Evolutionary conservation across 1,140 invertebrate species (phyloP).

Genomic region (Lordiphosa mommai): DNA sequence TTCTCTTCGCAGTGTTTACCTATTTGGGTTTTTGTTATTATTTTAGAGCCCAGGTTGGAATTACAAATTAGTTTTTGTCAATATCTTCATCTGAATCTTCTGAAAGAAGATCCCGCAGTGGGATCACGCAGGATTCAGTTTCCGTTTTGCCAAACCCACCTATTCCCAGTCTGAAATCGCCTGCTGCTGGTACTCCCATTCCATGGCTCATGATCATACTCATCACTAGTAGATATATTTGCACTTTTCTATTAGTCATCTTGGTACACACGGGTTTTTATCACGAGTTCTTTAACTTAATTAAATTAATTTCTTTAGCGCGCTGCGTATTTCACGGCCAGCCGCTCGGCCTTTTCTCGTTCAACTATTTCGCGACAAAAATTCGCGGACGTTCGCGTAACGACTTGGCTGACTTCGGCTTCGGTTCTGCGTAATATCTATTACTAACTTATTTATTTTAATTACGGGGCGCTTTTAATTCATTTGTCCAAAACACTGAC

Average conservation of each 20-base stretch:
- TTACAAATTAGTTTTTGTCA: too few relatives aligned
- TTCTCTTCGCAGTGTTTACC: too few relatives aligned
- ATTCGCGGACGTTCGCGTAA: slow-evolving; percentile 22
- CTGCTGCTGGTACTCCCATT: slow-evolving; percentile 7
- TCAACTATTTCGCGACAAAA: slow-evolving; percentile 49
- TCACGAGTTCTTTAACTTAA: slow-evolving; percentile 14
- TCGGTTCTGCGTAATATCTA: slow-evolving; percentile 62
- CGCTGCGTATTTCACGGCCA: slow-evolving; percentile 45
- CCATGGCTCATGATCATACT: slow-evolving; percentile 6
- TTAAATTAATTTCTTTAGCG: slow-evolving; percentile 8
- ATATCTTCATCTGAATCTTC: too few relatives aligned
- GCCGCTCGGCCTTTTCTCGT: slow-evolving; percentile 47
- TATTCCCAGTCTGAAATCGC: neutral
- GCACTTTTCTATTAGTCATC: slow-evolving; percentile 25
- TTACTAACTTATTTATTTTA: slow-evolving; percentile 74
- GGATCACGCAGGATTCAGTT: too few relatives aligned
- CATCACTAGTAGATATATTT: neutral
- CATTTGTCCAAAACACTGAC: slow-evolving; percentile 42
- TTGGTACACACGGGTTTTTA: neutral
- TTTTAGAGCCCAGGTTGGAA: too few relatives aligned
- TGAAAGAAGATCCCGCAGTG: too few relatives aligned
- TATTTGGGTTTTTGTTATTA: too few relatives aligned
- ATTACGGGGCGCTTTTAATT: slow-evolving; percentile 68
- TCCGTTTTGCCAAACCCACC: too few relatives aligned
- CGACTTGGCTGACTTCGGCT: slow-evolving; percentile 13